Evolutionary conservation across 2,113 vertebrate genomes (phyloP), one percentile per base, ranked within the genome.

Genomic region (Lipophrys pholis): DNA sequence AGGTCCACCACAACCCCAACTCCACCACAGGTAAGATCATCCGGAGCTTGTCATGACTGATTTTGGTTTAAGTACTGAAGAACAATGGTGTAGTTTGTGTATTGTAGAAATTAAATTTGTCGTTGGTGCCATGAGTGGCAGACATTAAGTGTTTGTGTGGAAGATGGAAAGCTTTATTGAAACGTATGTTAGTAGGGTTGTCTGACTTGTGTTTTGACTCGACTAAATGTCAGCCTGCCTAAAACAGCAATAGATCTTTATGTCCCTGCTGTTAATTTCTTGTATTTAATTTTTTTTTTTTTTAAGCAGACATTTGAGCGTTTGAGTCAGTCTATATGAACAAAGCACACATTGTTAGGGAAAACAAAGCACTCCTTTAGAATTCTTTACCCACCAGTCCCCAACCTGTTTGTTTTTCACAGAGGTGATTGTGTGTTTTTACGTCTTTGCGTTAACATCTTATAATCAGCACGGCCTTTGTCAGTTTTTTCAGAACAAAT

Each of bases 1-100:
- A 94, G 96, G 70, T 95, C 96, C 6, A 92, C 96, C 69, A 96
- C 97, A 57, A 98, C 97, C 11, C 97, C 97, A 0, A 98, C 97
- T 49, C 98, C 97, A 81, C 96, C 97, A 17, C 97, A 98, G 96
- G 97, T 98, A 93, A 90, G 72, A 30, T 30, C 5, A 49, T 52
- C 43, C 9, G 49, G 10, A 51, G 5, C 39, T 42, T 74, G 6
- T n/a, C 5, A 21, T 52, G 17, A 65, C 14, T 42, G 2, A 4
- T 42, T 78, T 58, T 30, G 21, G 21, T 30, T 30, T 30, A 30
- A 30, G 21, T 30, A 2, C 21, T 30, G 21, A 30, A 30, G 21
- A 30, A 30, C 21, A 30, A 30, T 4, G 21, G 21, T 30, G 21
- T 30, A 30, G 21, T 30, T 30, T 30, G 21, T n/a, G n/a, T 30